Evolutionary conservation across 2,888 invertebrate species (phyloP).

Genomic region (Carterocephalus palaemon): DNA sequence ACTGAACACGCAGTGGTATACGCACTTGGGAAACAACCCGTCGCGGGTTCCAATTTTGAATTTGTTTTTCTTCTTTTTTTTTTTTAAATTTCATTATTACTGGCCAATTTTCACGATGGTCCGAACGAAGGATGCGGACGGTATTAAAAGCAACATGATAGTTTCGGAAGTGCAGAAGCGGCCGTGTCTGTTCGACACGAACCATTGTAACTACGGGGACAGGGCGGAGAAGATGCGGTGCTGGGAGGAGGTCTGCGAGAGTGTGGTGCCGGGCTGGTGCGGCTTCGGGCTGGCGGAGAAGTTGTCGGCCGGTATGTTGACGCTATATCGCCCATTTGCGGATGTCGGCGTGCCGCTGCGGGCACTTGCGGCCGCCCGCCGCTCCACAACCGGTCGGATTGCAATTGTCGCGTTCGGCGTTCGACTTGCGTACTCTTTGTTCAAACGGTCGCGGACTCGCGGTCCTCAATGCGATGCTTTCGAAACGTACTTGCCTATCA

Average conservation of each 20-base stretch:
- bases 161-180: slow-evolving; percentile 66
- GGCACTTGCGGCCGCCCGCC: slow-evolving; percentile 32
- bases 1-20: slow-evolving; percentile 24
- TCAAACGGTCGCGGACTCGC: slow-evolving; percentile 36
- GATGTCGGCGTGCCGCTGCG: slow-evolving; percentile 37
- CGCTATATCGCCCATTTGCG: slow-evolving; percentile 44
- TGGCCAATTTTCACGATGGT: slow-evolving; percentile 47
- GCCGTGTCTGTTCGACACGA: slow-evolving; percentile 66
- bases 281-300: slow-evolving; percentile 60
- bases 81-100: slow-evolving; percentile 23
- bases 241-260: slow-evolving; percentile 72
- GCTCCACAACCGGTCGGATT: slow-evolving; percentile 46
- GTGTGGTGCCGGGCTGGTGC: slow-evolving; percentile 67
- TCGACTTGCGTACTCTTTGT: slow-evolving; percentile 72
- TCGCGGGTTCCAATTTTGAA: slow-evolving; percentile 35
- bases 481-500: no score
- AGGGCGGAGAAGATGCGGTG: slow-evolving; percentile 65
- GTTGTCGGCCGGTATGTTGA: slow-evolving; percentile 67
- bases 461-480: slow-evolving; percentile 57
- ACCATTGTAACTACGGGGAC: slow-evolving; percentile 65
- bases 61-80: slow-evolving; percentile 29
- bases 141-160: slow-evolving; percentile 64
- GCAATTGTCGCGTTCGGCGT: slow-evolving; percentile 58
- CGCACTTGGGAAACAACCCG: slow-evolving; percentile 41
- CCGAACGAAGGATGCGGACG: slow-evolving; percentile 62